These are phyloP conservation scores for Mormoops blainvillei DNA, from an alignment of 2,113 vertebrate genomes.

Conservation along the genomic window DNA sequence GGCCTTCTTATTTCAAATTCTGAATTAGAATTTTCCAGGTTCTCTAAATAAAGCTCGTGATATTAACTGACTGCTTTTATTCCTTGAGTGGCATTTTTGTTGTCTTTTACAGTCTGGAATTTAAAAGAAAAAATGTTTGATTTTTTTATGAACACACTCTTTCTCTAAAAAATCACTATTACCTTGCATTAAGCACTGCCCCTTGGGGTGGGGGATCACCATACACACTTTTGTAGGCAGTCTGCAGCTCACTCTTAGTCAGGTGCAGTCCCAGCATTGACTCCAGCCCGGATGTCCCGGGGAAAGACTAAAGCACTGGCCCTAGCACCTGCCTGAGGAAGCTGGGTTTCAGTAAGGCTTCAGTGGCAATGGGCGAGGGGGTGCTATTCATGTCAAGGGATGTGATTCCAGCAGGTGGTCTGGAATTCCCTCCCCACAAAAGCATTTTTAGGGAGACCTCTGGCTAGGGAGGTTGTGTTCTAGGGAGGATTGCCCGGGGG, in stretches of 20 bases:
- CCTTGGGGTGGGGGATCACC: not conserved
- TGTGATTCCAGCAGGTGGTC: not conserved
- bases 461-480: not conserved
- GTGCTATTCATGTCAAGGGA: not conserved
- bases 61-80: not conserved
- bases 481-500: not conserved
- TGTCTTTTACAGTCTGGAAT: not conserved
- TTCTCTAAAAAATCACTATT: not conserved
- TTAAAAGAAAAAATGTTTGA: not conserved
- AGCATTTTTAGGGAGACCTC: not conserved
- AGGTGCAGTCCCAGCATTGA: not conserved
- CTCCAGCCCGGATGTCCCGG: not conserved
- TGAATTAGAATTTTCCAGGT: not conserved
- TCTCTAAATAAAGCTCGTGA: not conserved
- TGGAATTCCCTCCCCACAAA: not conserved
- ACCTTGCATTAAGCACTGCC: not conserved
- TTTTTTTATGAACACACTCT: not conserved
- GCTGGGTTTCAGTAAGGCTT: not conserved
- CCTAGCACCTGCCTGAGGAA: not conserved
- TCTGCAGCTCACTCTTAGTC: not conserved
- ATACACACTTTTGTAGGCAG: not conserved
- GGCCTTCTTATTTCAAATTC: slow-evolving; percentile 8
- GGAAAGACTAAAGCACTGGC: not conserved
- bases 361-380: not conserved
- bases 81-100: not conserved